phyloP scores from a whole-genome alignment of 2,113 vertebrate species.

The Psilopsiagon aymara region DNA sequence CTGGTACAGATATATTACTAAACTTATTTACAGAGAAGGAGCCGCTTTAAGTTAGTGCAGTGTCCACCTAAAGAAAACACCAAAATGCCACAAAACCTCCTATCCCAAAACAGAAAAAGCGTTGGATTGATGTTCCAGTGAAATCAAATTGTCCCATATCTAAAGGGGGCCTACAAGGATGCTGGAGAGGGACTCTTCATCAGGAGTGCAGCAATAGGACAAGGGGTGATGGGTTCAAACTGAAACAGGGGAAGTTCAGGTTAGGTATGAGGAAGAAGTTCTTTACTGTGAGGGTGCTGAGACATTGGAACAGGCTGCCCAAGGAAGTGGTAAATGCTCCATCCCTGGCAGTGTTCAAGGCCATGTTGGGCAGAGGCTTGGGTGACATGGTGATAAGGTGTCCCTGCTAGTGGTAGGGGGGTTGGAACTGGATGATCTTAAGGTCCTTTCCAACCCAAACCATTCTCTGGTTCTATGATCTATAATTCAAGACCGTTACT shows the following conservation, averaged over 20 bases:
- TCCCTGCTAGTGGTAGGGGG: not conserved
- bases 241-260: not conserved
- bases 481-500: not conserved
- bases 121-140: not conserved
- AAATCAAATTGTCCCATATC: not conserved
- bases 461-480: not conserved
- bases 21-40: not conserved
- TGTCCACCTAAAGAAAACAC: not conserved
- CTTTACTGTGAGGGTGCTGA: not conserved
- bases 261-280: not conserved
- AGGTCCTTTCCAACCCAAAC: not conserved
- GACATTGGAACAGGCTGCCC: not conserved
- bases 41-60: not conserved
- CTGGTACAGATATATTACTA: not conserved
- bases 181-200: not conserved
- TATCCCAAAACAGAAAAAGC: not conserved
- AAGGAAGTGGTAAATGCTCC: not conserved
- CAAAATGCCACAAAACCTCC: fast-evolving
- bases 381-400: not conserved
- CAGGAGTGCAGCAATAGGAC: not conserved
- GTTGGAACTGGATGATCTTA: not conserved
- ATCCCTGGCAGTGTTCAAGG: not conserved
- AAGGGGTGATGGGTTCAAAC: not conserved
- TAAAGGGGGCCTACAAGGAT: not conserved
- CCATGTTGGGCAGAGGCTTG: not conserved